Conservation (phyloP, 2,888 invertebrate species). For the Eupithecia centaureata region DNA sequence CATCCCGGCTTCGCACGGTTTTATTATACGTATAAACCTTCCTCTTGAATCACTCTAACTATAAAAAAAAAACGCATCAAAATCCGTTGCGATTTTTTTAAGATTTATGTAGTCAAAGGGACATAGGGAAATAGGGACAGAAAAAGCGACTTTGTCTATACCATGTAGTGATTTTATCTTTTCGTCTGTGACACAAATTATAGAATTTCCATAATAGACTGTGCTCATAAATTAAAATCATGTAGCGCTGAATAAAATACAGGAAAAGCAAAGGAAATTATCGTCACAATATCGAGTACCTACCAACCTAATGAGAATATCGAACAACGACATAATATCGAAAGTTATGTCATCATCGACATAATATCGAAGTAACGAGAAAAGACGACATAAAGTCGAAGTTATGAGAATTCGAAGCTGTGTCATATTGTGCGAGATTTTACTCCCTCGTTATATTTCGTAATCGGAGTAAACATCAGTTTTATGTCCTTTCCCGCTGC, state of each 20-base stretch:
- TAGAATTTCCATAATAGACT: too few relatives aligned
- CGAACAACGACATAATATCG: constrained; percentile 2
- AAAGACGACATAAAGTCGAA: not conserved
- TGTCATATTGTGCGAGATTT: constrained; percentile 22
- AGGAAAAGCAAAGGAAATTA: not conserved
- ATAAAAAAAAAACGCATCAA: too few relatives aligned
- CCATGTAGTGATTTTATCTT: too few relatives aligned
- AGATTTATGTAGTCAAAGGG: too few relatives aligned
- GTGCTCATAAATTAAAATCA: too few relatives aligned
- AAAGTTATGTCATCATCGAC: constrained; percentile 9
- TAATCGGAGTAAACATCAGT: constrained; percentile 47
- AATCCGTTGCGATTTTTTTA: too few relatives aligned
- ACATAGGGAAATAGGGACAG: too few relatives aligned
- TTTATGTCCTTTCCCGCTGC: constrained; percentile 33
- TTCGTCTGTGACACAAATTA: too few relatives aligned
- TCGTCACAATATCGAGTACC: not conserved
- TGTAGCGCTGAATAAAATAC: not conserved
- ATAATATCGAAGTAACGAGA: constrained; percentile 7
- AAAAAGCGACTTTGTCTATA: too few relatives aligned
- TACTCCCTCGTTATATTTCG: constrained; percentile 45
- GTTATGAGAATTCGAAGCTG: not conserved
- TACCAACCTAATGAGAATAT: not conserved
- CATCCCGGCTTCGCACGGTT: too few relatives aligned
- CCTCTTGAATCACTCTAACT: too few relatives aligned
- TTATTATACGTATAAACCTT: too few relatives aligned